phyloP scores from a whole-genome alignment of 1,140 invertebrate species.

The Conus betulinus region DNA sequence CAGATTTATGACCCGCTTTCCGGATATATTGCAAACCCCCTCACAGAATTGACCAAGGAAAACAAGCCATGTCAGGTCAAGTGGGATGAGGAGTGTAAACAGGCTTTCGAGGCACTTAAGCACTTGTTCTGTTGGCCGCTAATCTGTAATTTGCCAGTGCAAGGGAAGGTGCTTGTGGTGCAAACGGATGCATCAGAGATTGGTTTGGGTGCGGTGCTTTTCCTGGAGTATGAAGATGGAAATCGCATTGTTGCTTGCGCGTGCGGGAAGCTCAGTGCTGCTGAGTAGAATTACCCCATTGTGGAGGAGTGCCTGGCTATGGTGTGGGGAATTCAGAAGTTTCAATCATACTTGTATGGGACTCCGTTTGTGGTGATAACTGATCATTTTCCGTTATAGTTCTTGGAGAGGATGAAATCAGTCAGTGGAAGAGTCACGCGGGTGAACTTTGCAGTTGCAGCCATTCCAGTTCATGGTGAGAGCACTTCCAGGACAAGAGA shows the following conservation, averaged over 20 bases:
- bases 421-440: neutral
- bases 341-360: slow-evolving; percentile 47
- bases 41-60: slow-evolving; percentile 29
- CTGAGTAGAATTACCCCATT: slow-evolving; percentile 34
- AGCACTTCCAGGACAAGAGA: no score
- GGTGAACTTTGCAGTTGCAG: neutral
- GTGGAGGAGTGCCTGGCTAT: slow-evolving; percentile 14
- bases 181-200: slow-evolving; percentile 67
- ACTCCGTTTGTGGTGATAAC: slow-evolving; percentile 45
- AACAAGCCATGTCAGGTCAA: neutral
- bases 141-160: slow-evolving; percentile 60
- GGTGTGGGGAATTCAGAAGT: slow-evolving; percentile 45
- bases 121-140: slow-evolving; percentile 27
- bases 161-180: slow-evolving; percentile 61
- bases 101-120: slow-evolving; percentile 37
- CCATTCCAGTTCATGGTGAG: neutral
- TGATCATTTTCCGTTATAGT: slow-evolving; percentile 3
- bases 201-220: slow-evolving; percentile 68
- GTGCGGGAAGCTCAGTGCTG: neutral
- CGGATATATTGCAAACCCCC: slow-evolving; percentile 54
- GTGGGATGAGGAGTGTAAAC: neutral
- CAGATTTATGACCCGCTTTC: slow-evolving; percentile 55
- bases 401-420: neutral
- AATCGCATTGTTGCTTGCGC: slow-evolving; percentile 29
- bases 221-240: slow-evolving; percentile 47